Percentiles rank a stretch among this genome's conserved stretches.
Evolutionary conservation across 2,888 invertebrate genomes (phyloP).

Genomic region (Thyatira batis): DNA sequence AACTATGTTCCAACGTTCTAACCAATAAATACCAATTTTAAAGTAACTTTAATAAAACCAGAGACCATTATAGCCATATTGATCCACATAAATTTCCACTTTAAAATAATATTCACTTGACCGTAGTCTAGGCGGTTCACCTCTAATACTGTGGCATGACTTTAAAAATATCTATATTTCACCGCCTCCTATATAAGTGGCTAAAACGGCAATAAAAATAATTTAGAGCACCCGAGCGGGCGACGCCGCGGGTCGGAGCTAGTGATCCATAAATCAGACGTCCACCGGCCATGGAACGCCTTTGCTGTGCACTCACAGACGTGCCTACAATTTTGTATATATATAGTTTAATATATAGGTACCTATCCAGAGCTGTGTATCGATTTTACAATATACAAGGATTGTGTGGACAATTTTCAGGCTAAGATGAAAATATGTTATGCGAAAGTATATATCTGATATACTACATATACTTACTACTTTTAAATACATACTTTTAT

Average conservation of each 20-base stretch:
- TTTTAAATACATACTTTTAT: no score
- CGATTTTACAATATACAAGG: background rate
- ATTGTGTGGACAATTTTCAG: background rate
- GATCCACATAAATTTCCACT: background rate
- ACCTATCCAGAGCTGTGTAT: background rate
- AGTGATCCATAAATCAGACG: conserved; percentile 30
- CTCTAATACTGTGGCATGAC: conserved; percentile 1
- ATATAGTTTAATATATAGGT: no score
- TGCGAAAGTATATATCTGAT: no score
- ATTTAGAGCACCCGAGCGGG: conserved; percentile 12
- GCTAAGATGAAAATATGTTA: no score
- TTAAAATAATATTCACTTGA: background rate
- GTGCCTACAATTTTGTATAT: conserved; percentile 29
- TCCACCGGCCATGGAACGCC: conserved; percentile 21
- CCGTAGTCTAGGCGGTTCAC: background rate
- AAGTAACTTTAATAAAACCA: background rate
- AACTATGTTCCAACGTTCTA: no score
- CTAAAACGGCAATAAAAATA: conserved; percentile 4
- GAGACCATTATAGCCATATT: background rate
- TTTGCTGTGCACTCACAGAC: conserved; percentile 37
- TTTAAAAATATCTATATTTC: conserved; percentile 2
- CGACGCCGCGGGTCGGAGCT: conserved; percentile 26
- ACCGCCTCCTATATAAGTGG: conserved; percentile 3
- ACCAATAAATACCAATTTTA: background rate
- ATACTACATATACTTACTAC: no score